Conservation (phyloP, 2,113 vertebrate genomes). For the Chamaea fasciata region DNA sequence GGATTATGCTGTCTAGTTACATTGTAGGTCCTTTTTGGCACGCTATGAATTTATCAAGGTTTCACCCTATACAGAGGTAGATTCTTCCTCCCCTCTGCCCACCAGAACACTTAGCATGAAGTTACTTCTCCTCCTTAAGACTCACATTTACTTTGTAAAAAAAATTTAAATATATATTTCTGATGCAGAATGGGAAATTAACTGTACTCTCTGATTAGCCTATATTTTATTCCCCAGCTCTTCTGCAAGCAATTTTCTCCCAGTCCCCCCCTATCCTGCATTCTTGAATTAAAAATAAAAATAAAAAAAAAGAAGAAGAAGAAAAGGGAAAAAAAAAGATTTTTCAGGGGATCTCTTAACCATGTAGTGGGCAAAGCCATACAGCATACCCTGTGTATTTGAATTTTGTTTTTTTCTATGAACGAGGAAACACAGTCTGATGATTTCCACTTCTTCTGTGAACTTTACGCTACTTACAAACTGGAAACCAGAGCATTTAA, state of each 20-base stretch:
- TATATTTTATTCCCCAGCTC: not conserved
- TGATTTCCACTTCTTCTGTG: not conserved
- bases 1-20: not conserved
- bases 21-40: not conserved
- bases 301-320: not conserved
- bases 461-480: not conserved
- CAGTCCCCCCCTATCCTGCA: not conserved
- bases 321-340: too few relatives aligned
- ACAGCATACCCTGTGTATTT: not conserved
- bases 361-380: not conserved
- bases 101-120: not conserved
- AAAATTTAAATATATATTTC: not conserved
- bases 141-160: not conserved
- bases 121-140: not conserved
- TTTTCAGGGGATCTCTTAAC: not conserved
- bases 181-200: not conserved
- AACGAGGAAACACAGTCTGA: not conserved
- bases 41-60: not conserved
- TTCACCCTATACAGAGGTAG: not conserved
- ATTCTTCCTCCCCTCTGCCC: not conserved
- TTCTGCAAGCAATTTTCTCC: not conserved
- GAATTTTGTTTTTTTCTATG: not conserved
- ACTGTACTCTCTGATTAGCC: not conserved
- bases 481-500: not conserved
- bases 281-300: not conserved